A percentile compares a stretch with the other conserved stretches of the same genome.
Conservation (phyloP, 2,113 vertebrate genomes). For the Chionis minor region DNA sequence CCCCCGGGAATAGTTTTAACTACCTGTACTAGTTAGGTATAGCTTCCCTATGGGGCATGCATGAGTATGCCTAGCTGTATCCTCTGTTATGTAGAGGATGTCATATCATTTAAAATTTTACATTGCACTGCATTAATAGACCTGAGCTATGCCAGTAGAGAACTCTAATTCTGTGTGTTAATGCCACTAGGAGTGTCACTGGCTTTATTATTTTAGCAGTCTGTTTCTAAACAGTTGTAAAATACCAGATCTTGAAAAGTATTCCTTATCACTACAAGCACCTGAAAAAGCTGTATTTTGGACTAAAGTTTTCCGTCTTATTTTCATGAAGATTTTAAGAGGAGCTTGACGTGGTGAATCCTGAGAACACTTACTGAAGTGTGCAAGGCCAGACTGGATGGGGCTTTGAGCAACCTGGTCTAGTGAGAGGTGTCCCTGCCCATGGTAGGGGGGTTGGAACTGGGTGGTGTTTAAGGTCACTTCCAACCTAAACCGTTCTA, state of each 20-base stretch:
- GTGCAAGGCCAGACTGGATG: too few species aligned
- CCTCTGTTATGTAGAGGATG: background rate
- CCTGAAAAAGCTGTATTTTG: background rate
- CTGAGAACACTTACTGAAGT: background rate
- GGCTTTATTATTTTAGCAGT: background rate
- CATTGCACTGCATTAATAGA: background rate
- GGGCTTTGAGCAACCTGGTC: too few species aligned
- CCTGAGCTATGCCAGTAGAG: background rate
- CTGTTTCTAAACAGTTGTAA: background rate
- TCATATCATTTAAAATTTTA: background rate
- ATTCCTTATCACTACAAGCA: background rate
- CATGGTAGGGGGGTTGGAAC: too few species aligned
- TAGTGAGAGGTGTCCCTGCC: too few species aligned
- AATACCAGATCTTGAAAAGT: background rate
- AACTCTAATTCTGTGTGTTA: background rate
- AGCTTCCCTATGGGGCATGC: background rate
- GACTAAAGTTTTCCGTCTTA: background rate
- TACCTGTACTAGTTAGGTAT: background rate
- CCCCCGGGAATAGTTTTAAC: background rate
- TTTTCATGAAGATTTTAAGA: background rate
- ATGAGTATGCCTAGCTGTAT: background rate
- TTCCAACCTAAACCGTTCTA: too few species aligned
- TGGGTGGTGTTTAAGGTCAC: too few species aligned
- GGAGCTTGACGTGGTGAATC: rapidly evolving
- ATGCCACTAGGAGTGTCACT: background rate